Evolutionary conservation across 1,140 invertebrate genomes (phyloP), one percentile per base, ranked within the genome.

Genomic region (Lordiphosa clarofinis): DNA sequence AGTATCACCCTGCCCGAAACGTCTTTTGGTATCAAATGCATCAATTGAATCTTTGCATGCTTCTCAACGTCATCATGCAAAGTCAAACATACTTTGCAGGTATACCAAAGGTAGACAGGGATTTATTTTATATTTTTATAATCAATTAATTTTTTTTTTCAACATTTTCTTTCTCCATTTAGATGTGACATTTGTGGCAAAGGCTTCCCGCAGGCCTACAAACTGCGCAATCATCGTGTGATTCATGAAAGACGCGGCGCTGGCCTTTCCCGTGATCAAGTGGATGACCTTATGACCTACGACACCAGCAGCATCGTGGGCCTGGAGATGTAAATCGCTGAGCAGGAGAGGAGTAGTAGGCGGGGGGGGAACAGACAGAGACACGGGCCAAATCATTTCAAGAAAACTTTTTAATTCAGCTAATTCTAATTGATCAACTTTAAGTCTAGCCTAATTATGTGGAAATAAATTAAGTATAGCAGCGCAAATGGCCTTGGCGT

Each of bases 401-500:
- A 35, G 24, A 48, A 36, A 48, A 36, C 19, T 35, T 12, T 28
- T 35, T 49, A 49, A 15, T 49, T 49, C 28, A 8, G 31, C 47
- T 46, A 49, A 49, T 49, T 31, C 31, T 46, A 46, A 46, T 13
- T 81, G 66, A 69, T 62, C 64, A 72, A 64, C 37, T 72, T 82
- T 68, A 73, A 69, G 57, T 43, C 52, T 84, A 86, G 68, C 60
- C 72, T 86, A 86, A 76, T 87, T 87, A 75, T 86, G 64, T 8
- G 92, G 92, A 90, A 94, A 94, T 91, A 94, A 93, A 15, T 91
- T 90, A 50, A 97, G 89, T 64, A 98, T 96, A 54, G 95, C 93
- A 33, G 95, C 94, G 90, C 96, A 98, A 65, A 98, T 95, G 74
- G 94, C 94, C 76, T 97, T 94, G 0, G 96, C 93, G 89, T 97